Percentiles rank a stretch among this genome's conserved stretches.
phyloP scores from a whole-genome alignment of 2,888 invertebrate species.

The Calliscelio sp. region DNA sequence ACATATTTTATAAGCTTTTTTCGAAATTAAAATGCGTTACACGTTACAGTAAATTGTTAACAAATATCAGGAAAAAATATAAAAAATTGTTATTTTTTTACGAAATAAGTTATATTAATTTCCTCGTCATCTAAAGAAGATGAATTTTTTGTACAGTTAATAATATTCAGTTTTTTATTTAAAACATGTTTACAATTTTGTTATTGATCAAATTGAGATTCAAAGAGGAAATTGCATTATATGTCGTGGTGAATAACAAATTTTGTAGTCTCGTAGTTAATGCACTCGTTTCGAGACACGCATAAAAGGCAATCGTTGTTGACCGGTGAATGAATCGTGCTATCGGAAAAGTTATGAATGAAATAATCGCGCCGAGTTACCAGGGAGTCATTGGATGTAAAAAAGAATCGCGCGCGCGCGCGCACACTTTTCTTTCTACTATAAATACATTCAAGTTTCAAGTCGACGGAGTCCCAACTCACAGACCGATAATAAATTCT shows the following conservation, averaged over 20 bases:
- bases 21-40: too few relatives aligned
- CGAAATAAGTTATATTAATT: too few relatives aligned
- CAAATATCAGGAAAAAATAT: too few relatives aligned
- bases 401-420: conserved; percentile 13
- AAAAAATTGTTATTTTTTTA: too few relatives aligned
- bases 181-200: too few relatives aligned
- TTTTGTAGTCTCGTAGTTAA: conserved; percentile 15
- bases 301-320: conserved; percentile 52
- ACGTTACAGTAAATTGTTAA: too few relatives aligned
- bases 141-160: too few relatives aligned
- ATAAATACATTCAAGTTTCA: conserved; percentile 7
- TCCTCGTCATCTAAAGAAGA: too few relatives aligned
- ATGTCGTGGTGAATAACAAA: conserved; percentile 29
- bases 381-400: conserved; percentile 11
- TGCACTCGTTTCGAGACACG: conserved; percentile 35
- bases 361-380: conserved; percentile 41
- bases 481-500: too few relatives aligned
- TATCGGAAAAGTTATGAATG: conserved; percentile 62
- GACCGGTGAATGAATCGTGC: conserved; percentile 46
- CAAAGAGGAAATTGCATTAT: neutral
- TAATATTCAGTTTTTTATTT: too few relatives aligned
- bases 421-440: conserved; percentile 26
- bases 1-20: neutral
- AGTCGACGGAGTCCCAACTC: too few relatives aligned
- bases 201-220: too few relatives aligned